Evolutionary conservation across 2,113 vertebrate genomes (phyloP).

Genomic region (Ptilorrhoa leucosticta): DNA sequence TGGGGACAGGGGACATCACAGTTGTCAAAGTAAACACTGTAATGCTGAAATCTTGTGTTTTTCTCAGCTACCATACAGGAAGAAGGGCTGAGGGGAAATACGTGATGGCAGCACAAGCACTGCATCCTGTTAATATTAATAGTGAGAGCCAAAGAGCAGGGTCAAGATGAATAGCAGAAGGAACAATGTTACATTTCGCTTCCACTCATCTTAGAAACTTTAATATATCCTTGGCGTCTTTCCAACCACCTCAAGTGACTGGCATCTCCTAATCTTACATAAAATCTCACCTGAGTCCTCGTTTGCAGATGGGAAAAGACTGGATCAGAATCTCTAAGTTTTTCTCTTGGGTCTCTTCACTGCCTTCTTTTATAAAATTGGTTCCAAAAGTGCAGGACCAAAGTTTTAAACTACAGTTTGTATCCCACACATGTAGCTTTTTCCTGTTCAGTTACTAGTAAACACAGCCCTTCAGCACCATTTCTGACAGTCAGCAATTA

Average conservation of each 20-base stretch:
- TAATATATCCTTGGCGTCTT: neutral
- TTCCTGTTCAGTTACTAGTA: neutral
- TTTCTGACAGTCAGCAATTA: neutral
- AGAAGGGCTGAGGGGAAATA: neutral
- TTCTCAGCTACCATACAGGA: neutral
- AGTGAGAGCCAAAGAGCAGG: neutral
- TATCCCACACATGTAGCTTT: neutral
- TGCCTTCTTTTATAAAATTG: neutral
- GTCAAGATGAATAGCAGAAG: neutral
- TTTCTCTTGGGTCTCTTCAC: neutral
- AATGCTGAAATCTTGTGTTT: constrained; percentile 11
- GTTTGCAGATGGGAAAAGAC: neutral
- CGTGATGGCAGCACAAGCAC: constrained; percentile 29
- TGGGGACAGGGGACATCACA: neutral
- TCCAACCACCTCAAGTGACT: neutral
- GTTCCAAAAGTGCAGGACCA: neutral
- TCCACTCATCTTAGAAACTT: neutral
- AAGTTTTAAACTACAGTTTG: neutral
- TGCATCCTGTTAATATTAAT: constrained; percentile 62
- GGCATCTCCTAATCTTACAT: neutral
- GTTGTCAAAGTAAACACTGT: constrained; percentile 5
- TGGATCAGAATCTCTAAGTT: neutral
- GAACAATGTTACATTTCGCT: neutral
- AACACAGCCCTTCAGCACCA: neutral
- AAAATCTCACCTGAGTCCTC: neutral